Percentiles rank a stretch among this genome's conserved stretches.
phyloP scores from a whole-genome alignment of 2,113 vertebrate species.

The Eretmochelys imbricata region DNA sequence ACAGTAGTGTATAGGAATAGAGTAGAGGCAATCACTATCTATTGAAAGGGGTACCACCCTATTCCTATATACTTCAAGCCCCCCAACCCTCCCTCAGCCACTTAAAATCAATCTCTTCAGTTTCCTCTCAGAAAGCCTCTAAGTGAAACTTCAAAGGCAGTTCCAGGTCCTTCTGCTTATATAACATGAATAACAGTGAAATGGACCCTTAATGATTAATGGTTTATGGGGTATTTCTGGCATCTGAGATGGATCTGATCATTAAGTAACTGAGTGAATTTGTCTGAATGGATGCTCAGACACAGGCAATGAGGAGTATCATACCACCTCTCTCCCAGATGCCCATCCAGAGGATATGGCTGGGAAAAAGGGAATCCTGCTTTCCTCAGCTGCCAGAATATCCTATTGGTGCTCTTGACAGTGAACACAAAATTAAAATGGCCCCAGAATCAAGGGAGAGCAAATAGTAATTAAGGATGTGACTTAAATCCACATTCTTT shows the following conservation, averaged over 20 bases:
- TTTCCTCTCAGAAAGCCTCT: neutral
- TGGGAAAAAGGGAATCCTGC: neutral
- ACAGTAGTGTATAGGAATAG: accelerated
- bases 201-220: slow-evolving; percentile 1
- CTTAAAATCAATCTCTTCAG: neutral
- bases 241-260: neutral
- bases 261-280: neutral
- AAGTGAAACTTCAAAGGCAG: slow-evolving; percentile 30
- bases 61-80: neutral
- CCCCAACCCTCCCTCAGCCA: neutral
- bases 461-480: neutral
- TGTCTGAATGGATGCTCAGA: neutral
- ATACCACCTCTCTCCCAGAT: neutral
- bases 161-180: neutral
- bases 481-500: neutral
- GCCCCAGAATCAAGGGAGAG: neutral
- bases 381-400: neutral
- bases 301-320: neutral
- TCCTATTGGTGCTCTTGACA: neutral
- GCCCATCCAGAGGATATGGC: neutral
- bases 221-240: slow-evolving; percentile 6
- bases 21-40: neutral
- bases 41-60: neutral
- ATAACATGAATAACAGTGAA: neutral
- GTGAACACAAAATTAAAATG: neutral